A percentile compares a stretch with the other conserved stretches of the same genome.
Conservation (phyloP, 2,113 vertebrate species). For the Saimiri boliviensis region DNA sequence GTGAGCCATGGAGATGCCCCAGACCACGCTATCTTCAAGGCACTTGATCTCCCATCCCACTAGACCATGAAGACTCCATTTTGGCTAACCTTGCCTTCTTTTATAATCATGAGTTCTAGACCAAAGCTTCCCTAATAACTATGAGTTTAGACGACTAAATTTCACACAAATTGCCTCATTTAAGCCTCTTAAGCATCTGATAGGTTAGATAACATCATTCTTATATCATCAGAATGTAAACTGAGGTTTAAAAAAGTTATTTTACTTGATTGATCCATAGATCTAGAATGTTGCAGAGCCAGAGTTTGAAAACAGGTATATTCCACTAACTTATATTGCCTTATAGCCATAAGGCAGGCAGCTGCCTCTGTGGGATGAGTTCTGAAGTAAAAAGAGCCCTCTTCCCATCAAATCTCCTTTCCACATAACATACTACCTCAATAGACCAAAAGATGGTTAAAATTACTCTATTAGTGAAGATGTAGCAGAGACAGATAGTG, state of each 20-base stretch:
- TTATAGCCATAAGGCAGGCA: neutral
- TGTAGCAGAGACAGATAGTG: neutral
- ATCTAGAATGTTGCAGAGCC: neutral
- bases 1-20: neutral
- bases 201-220: neutral
- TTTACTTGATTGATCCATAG: neutral
- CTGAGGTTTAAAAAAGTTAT: neutral
- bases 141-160: neutral
- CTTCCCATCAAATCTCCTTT: neutral
- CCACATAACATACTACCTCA: neutral
- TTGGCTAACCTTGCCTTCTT: neutral
- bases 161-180: neutral
- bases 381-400: neutral
- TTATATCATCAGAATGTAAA: neutral
- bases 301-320: neutral
- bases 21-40: neutral
- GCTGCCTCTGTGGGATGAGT: neutral
- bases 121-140: neutral
- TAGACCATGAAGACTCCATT: neutral
- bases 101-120: neutral
- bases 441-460: neutral
- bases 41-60: neutral
- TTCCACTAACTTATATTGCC: neutral
- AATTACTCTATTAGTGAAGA: neutral
- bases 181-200: neutral